Base-by-base conservation (phyloP, 2,888 invertebrate genomes). In the Campaea margaritaria region DNA sequence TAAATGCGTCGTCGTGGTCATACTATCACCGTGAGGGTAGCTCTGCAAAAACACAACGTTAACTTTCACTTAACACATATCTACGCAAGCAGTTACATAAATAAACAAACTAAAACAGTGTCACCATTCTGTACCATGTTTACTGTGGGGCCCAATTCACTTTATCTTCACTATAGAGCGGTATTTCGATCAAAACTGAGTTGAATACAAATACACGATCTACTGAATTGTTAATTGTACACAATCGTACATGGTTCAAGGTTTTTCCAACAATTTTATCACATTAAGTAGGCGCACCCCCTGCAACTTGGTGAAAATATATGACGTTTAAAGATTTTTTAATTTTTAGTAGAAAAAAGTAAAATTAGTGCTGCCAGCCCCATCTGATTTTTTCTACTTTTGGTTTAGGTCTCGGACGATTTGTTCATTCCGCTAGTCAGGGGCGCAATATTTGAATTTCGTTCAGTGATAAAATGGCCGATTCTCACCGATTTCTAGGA, bases 1-100 rank as follows among this genome's bases (percentile, higher is more conserved):
- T 39, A 92, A 78, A 62, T 90, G 91, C 52, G 85, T 78, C 68
- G 88, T 72, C 39, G 85, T 81, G 53, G 81, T 81, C 60, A 86
- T 75, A 72, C 76, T 85, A 62, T 91, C 91, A 70, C 73, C 75
- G 62, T 85, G 82, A 67, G 80, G 72, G 67, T 85, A 82, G 72
- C 74, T 90, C 91, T 91, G 85, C 69, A 86, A 88, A 65, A 81
- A 73, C 68, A 75, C 64, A 74, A 72, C 58, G 54, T 45, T 52
- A 44, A 81, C 81, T 84, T 85, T 85, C 82, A 84, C 81, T 79
- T 73, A 76, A 72, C 71, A 72, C 74, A 66, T 61, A 68, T 64
- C 73, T 72, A 79, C 72, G 72, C 76, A 78, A 76, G 68, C 72
- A 82, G 82, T 84, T 86, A 86, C 76, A 36, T 48, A 48, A 13